Evolutionary conservation across 64 coral and sea anemone genomes (phyloP).

Genomic region (Dendronephthya gigantea): DNA sequence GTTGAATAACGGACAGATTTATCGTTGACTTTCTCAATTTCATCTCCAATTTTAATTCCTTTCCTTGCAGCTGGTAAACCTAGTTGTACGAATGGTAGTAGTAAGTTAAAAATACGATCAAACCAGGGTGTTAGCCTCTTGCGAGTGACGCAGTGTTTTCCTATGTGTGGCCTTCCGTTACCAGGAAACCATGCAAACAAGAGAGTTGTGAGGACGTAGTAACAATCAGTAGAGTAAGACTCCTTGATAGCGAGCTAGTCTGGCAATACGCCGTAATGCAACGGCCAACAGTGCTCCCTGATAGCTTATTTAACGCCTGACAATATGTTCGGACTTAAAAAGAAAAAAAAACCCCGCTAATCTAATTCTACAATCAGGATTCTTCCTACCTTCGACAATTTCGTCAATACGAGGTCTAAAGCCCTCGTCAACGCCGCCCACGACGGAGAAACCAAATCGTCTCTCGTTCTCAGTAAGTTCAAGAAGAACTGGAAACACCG

Average conservation of each 20-base stretch:
- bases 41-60: constrained; percentile 60
- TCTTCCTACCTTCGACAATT: constrained; percentile 88
- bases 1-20: constrained; percentile 36
- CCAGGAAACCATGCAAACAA: not conserved
- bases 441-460: constrained; percentile 94
- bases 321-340: no score
- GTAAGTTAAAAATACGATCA: not conserved
- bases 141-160: no score
- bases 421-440: constrained; percentile 85
- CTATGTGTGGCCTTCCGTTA: not conserved
- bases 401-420: constrained; percentile 91
- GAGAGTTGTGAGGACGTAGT: no score
- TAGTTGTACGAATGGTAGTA: constrained; percentile 39
- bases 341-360: no score
- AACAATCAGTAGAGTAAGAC: no score
- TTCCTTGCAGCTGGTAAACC: constrained; percentile 70
- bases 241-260: no score
- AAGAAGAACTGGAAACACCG: constrained; percentile 79
- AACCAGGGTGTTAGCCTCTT: not conserved
- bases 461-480: constrained; percentile 71
- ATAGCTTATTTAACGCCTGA: no score
- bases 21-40: constrained; percentile 90
- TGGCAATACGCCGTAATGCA: no score
- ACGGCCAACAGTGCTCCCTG: no score
- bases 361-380: no score